Conservation (phyloP, 2,797 vertebrate genomes). For the Halcyon chelicuti region DNA sequence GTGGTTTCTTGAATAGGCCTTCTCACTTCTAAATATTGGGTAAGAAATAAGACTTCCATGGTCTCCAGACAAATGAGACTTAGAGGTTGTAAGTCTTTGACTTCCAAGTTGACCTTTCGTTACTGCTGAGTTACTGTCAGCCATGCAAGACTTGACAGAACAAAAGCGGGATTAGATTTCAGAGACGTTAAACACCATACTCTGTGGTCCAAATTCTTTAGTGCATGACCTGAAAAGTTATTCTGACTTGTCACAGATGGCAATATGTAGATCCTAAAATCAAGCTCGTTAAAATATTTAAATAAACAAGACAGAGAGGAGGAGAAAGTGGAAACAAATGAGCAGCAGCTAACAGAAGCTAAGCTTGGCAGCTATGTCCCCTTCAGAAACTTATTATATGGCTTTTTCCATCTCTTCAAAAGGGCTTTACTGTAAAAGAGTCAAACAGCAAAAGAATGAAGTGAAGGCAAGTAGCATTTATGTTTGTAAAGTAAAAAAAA, state of each 20-base stretch:
- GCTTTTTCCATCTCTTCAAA: neutral
- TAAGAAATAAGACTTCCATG: neutral
- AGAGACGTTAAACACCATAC: neutral
- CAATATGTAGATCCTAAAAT: conserved; percentile 12
- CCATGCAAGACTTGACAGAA: conserved; percentile 60
- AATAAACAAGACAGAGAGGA: conserved; percentile 3
- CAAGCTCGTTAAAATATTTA: conserved; percentile 16
- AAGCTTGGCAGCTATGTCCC: neutral
- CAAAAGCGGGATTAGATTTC: conserved; percentile 58
- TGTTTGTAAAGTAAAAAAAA: neutral
- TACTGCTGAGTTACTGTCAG: conserved; percentile 59
- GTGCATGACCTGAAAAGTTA: conserved; percentile 26
- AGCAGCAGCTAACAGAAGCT: neutral
- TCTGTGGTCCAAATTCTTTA: neutral
- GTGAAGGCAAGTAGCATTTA: neutral
- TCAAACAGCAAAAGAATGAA: neutral
- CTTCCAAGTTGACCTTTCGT: conserved; percentile 49
- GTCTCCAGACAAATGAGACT: conserved; percentile 5
- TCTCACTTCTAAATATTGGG: neutral
- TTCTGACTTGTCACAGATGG: neutral
- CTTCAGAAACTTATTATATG: neutral
- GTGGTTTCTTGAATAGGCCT: neutral
- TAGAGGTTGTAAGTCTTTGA: conserved; percentile 44
- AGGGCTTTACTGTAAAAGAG: neutral
- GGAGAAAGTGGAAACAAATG: neutral